Percentiles rank a stretch among this genome's conserved stretches.
Evolutionary conservation across 2,113 vertebrate genomes (phyloP).

Genomic region (Prunella himalayana): DNA sequence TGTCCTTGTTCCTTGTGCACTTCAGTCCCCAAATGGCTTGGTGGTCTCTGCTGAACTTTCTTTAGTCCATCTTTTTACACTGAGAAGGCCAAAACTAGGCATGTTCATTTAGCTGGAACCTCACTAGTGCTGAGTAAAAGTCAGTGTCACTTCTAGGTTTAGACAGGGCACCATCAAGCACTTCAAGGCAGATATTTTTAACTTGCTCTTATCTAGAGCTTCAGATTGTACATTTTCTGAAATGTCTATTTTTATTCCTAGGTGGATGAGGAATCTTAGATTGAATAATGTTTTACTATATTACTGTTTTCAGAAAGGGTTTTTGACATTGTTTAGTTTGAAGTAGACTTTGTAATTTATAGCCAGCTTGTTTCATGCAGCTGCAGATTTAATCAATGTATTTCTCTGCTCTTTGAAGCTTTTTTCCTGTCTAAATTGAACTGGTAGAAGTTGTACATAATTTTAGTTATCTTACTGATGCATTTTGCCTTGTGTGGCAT

Average conservation of each 20-base stretch:
- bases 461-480: background rate
- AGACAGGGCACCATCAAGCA: background rate
- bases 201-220: background rate
- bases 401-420: background rate
- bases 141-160: background rate
- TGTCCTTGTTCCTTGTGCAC: accelerated
- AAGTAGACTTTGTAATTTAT: background rate
- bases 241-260: background rate
- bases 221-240: background rate
- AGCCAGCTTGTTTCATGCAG: background rate
- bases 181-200: background rate
- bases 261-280: background rate
- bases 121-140: background rate
- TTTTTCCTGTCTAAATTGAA: background rate
- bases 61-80: background rate
- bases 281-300: background rate
- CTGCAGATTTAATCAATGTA: background rate
- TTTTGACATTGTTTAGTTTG: background rate
- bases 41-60: background rate
- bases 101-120: background rate
- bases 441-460: background rate
- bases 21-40: background rate
- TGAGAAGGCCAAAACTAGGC: background rate
- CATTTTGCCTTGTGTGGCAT: background rate
- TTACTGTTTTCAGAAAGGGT: background rate